Percentiles rank a stretch among this genome's conserved stretches.
Conservation (phyloP, 2,888 invertebrate species). For the Polia nebulosa region DNA sequence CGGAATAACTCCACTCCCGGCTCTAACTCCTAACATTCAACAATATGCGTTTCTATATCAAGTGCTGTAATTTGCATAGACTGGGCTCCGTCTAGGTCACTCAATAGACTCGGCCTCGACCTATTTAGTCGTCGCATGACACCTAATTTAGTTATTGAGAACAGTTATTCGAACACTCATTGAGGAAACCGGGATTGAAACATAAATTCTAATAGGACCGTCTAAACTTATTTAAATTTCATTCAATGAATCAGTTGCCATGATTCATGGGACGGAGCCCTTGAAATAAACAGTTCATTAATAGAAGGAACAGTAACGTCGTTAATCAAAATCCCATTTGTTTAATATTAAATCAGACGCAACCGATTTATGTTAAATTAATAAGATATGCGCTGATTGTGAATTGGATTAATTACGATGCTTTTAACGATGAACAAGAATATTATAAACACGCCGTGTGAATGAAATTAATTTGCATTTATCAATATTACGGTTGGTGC, state of each 20-base stretch:
- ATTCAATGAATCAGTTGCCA: slow-evolving; percentile 27
- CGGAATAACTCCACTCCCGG: slow-evolving; percentile 44
- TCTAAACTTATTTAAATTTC: slow-evolving; percentile 40
- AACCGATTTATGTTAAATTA: slow-evolving; percentile 39
- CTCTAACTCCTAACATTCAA: slow-evolving; percentile 39
- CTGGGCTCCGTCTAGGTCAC: slow-evolving; percentile 74
- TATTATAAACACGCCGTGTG: slow-evolving; percentile 38
- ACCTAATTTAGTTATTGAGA: slow-evolving; percentile 82
- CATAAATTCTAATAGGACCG: slow-evolving; percentile 44
- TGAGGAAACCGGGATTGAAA: slow-evolving; percentile 50
- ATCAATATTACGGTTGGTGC: slow-evolving; percentile 29
- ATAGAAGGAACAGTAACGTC: slow-evolving; percentile 15
- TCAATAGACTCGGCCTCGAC: slow-evolving; percentile 82
- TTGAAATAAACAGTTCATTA: slow-evolving; percentile 33
- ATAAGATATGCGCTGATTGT: slow-evolving; percentile 34
- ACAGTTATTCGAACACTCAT: slow-evolving; percentile 71
- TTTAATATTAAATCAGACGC: slow-evolving; percentile 34
- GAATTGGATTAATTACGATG: slow-evolving; percentile 53
- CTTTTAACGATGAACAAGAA: slow-evolving; percentile 40
- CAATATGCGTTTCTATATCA: slow-evolving; percentile 68
- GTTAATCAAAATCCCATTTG: slow-evolving; percentile 35
- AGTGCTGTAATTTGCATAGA: slow-evolving; percentile 63
- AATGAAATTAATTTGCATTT: slow-evolving; percentile 44
- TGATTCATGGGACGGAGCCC: slow-evolving; percentile 30
- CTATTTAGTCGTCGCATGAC: slow-evolving; percentile 77